These are phyloP conservation scores for Heliornis fulica DNA, from an alignment of 2,113 vertebrate species.

Conservation along the genomic window DNA sequence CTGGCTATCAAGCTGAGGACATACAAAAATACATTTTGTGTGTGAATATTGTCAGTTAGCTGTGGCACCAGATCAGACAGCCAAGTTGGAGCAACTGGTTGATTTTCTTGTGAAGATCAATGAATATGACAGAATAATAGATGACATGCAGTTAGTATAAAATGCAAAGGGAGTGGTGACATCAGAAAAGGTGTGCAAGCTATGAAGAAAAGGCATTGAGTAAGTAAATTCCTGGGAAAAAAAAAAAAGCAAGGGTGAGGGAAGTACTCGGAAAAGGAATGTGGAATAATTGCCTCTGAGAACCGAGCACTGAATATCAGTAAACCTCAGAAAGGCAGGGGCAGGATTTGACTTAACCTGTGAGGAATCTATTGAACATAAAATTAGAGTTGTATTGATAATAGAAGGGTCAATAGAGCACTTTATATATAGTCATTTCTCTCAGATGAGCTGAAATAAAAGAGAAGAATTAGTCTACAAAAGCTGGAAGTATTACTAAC, in stretches of 20 bases:
- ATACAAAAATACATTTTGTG: not conserved
- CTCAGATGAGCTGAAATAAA: not conserved
- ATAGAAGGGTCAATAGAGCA: not conserved
- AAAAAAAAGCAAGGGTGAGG: not conserved
- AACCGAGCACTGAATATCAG: not conserved
- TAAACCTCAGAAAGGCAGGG: not conserved
- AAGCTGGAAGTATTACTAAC: not conserved
- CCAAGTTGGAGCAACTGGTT: conserved; percentile 51
- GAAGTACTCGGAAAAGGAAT: not conserved
- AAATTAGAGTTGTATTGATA: not conserved
- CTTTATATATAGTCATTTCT: not conserved
- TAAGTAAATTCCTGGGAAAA: not conserved
- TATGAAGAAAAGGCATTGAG: not conserved
- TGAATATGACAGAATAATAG: conserved; percentile 68
- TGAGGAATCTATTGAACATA: not conserved
- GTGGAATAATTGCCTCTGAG: not conserved
- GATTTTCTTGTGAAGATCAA: conserved; percentile 60
- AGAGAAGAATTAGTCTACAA: not conserved
- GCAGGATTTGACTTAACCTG: not conserved
- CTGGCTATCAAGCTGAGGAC: not conserved
- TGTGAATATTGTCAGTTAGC: conserved; percentile 26
- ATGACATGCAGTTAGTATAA: not conserved
- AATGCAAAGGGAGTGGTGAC: conserved; percentile 28
- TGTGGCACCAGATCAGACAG: conserved; percentile 18
- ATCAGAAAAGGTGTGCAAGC: not conserved